Evolutionary conservation across 2,113 vertebrate genomes (phyloP).

Genomic region (Etia nguti): DNA sequence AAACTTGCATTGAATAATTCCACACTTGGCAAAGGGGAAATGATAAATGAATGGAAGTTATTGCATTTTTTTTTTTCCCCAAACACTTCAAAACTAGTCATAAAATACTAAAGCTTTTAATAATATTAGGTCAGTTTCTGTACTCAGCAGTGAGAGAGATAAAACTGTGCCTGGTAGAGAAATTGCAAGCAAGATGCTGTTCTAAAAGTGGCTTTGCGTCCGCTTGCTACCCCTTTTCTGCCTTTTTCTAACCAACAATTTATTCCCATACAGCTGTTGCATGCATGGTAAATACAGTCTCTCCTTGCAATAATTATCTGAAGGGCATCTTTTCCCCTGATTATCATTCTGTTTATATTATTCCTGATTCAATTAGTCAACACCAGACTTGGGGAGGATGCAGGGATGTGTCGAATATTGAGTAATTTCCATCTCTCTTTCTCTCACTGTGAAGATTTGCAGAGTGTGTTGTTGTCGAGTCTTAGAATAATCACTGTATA

Average conservation of each 20-base stretch:
- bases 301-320: not conserved
- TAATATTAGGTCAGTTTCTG: not conserved
- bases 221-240: not conserved
- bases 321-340: constrained; percentile 15
- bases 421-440: constrained; percentile 20
- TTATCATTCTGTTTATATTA: constrained; percentile 33
- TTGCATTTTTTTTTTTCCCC: not conserved
- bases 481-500: constrained; percentile 50
- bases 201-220: not conserved
- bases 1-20: not conserved
- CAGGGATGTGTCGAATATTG: constrained; percentile 23
- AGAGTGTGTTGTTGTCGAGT: constrained; percentile 21
- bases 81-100: not conserved
- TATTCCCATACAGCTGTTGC: not conserved
- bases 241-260: not conserved
- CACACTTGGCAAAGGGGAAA: not conserved
- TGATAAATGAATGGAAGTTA: not conserved
- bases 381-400: constrained; percentile 12
- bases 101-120: not conserved
- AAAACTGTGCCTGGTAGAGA: not conserved
- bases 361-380: constrained; percentile 26
- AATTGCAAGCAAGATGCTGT: not conserved
- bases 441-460: constrained; percentile 32
- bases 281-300: not conserved
- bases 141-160: not conserved